These are phyloP conservation scores for Apodemia mormo DNA, from an alignment of 2,888 invertebrate species.

Conservation along the genomic window DNA sequence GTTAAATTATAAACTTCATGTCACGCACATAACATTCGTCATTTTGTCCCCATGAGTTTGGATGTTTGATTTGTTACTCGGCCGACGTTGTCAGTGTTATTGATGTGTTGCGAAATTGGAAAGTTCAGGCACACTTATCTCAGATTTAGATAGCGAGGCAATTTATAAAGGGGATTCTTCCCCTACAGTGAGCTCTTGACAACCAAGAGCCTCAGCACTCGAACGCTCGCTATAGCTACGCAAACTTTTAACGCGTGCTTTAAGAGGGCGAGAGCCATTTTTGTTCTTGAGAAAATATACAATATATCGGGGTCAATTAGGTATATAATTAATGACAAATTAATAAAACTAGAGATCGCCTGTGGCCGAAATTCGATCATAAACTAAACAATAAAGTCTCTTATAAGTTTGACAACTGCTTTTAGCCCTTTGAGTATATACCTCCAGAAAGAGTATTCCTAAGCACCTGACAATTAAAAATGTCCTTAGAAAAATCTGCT, in stretches of 20 bases:
- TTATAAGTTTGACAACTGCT: too few relatives aligned
- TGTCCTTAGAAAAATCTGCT: too few relatives aligned
- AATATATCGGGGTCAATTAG: not conserved
- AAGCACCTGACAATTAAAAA: too few relatives aligned
- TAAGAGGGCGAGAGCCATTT: conserved; percentile 11
- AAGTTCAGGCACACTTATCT: conserved; percentile 78
- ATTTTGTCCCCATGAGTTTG: conserved; percentile 44
- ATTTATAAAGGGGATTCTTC: conserved; percentile 67
- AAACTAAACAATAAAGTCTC: too few relatives aligned
- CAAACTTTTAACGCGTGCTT: conserved; percentile 10
- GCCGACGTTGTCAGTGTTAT: conserved; percentile 71
- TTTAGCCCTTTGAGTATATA: too few relatives aligned
- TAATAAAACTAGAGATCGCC: not conserved
- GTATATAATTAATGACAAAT: not conserved
- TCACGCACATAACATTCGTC: conserved; percentile 1
- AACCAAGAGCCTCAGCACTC: not conserved
- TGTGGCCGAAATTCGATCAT: too few relatives aligned
- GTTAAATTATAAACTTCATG: not conserved
- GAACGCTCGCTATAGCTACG: not conserved
- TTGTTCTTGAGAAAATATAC: conserved; percentile 9
- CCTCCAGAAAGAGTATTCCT: too few relatives aligned
- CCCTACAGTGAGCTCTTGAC: conserved; percentile 13
- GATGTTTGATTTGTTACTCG: conserved; percentile 74
- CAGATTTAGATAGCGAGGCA: conserved; percentile 79
- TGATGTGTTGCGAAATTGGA: conserved; percentile 81